phyloP scores from a whole-genome alignment of 2,797 vertebrate species.

The Gorsachius magnificus region DNA sequence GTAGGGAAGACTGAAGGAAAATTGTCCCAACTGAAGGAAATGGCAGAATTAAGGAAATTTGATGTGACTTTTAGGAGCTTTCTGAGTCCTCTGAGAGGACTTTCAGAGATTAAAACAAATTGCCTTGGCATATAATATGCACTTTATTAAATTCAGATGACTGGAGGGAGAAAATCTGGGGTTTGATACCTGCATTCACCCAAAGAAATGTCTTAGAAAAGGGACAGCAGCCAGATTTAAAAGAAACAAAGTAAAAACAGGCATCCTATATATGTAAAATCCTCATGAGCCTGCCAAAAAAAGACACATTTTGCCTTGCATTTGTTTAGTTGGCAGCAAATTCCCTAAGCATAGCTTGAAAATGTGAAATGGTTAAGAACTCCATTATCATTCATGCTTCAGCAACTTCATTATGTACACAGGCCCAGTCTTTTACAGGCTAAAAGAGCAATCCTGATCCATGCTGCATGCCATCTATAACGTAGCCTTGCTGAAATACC shows the following conservation, averaged over 20 bases:
- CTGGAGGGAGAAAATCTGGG: neutral
- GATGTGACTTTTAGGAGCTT: slow-evolving; percentile 1
- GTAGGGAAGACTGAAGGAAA: neutral
- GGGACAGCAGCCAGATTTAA: neutral
- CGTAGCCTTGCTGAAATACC: slow-evolving; percentile 45
- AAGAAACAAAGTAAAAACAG: neutral
- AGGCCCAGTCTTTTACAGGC: slow-evolving; percentile 40
- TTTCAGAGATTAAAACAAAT: slow-evolving; percentile 28
- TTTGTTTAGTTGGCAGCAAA: slow-evolving; percentile 2
- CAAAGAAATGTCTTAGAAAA: neutral
- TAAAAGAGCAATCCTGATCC: slow-evolving; percentile 60
- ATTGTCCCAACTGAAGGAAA: neutral
- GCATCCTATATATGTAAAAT: neutral
- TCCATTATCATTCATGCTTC: slow-evolving; percentile 48
- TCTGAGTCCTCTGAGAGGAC: neutral
- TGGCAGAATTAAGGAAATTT: slow-evolving; percentile 36
- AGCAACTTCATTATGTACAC: slow-evolving; percentile 58
- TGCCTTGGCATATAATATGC: neutral
- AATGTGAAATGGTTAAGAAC: slow-evolving; percentile 13
- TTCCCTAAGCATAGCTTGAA: slow-evolving; percentile 4
- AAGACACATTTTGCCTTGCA: neutral
- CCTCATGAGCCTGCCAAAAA: neutral
- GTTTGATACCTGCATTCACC: neutral
- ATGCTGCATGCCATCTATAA: slow-evolving; percentile 54
- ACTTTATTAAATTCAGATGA: slow-evolving; percentile 41